Percentiles rank a stretch among this genome's conserved stretches.
Conservation (phyloP, 2,888 invertebrate genomes). For the Sisyra terminalis region DNA sequence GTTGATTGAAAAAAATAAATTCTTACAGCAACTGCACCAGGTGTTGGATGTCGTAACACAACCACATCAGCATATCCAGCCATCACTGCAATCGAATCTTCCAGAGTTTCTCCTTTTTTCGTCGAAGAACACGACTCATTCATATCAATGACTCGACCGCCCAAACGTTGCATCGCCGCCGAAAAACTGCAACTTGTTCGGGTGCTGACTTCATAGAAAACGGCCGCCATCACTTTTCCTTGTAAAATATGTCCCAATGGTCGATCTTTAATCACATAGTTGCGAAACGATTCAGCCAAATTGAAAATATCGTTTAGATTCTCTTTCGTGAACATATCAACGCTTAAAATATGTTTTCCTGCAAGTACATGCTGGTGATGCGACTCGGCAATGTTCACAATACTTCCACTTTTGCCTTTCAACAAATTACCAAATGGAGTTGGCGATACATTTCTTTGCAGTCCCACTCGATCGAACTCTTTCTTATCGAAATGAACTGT, state of each 20-base stretch:
- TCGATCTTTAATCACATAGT: constrained; percentile 67
- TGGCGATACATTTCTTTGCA: constrained; percentile 30
- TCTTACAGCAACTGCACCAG: constrained; percentile 76
- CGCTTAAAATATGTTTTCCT: constrained; percentile 71
- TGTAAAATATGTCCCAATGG: constrained; percentile 70
- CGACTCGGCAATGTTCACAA: constrained; percentile 14
- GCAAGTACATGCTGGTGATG: constrained; percentile 31
- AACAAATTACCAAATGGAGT: constrained; percentile 21
- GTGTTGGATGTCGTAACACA: constrained; percentile 85
- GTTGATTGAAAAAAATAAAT: constrained; percentile 1
- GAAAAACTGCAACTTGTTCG: constrained; percentile 92
- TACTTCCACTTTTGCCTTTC: constrained; percentile 22
- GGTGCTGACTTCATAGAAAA: constrained; percentile 97
- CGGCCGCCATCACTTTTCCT: constrained; percentile 88
- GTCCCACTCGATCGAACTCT: constrained; percentile 5
- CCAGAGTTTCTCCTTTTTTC: constrained; percentile 91
- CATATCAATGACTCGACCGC: constrained; percentile 82
- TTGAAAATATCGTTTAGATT: constrained; percentile 87
- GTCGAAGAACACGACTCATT: constrained; percentile 84
- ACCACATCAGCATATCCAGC: constrained; percentile 88
- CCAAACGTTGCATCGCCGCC: constrained; percentile 91
- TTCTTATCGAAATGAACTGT: constrained; percentile 41
- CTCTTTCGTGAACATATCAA: constrained; percentile 75
- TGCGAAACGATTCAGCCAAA: constrained; percentile 75
- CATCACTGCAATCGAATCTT: constrained; percentile 74